A percentile compares a stretch with the other conserved stretches of the same genome.
These are phyloP conservation scores for Zaprionus lineosus DNA, from an alignment of 2,888 invertebrate species.

Conservation along the genomic window DNA sequence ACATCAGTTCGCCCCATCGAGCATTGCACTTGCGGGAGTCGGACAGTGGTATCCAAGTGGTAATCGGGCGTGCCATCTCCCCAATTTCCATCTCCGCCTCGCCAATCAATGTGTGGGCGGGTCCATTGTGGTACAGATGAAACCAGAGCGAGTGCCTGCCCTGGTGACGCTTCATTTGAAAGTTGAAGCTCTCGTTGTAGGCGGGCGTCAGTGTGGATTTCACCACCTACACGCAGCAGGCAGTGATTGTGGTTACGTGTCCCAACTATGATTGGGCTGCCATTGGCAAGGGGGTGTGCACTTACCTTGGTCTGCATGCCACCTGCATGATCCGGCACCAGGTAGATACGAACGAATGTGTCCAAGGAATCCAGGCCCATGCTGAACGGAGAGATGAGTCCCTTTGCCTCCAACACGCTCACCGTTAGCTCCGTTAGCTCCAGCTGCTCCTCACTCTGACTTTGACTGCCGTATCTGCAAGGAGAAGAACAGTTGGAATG, in stretches of 20 bases:
- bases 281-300: no score
- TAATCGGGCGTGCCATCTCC: conserved; percentile 87
- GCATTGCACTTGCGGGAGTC: conserved; percentile 88
- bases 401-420: conserved; percentile 90
- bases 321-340: conserved; percentile 88
- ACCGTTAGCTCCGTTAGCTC: conserved; percentile 84
- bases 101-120: conserved; percentile 85
- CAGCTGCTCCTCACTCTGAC: conserved; percentile 74
- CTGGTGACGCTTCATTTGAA: conserved; percentile 85
- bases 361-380: conserved; percentile 86
- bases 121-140: conserved; percentile 87
- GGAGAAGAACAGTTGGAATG: background rate
- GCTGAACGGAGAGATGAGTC: conserved; percentile 86
- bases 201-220: conserved; percentile 88
- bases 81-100: conserved; percentile 88
- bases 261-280: background rate
- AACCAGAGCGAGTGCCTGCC: conserved; percentile 86
- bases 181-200: conserved; percentile 90
- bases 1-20: conserved; percentile 91
- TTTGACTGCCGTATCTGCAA: conserved; percentile 76
- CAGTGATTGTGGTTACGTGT: no score
- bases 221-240: conserved; percentile 83
- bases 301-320: conserved; percentile 87
- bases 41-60: conserved; percentile 90
- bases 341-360: conserved; percentile 89